These are phyloP conservation scores for Acronicta psi DNA, from an alignment of 2,888 invertebrate genomes.

Conservation along the genomic window DNA sequence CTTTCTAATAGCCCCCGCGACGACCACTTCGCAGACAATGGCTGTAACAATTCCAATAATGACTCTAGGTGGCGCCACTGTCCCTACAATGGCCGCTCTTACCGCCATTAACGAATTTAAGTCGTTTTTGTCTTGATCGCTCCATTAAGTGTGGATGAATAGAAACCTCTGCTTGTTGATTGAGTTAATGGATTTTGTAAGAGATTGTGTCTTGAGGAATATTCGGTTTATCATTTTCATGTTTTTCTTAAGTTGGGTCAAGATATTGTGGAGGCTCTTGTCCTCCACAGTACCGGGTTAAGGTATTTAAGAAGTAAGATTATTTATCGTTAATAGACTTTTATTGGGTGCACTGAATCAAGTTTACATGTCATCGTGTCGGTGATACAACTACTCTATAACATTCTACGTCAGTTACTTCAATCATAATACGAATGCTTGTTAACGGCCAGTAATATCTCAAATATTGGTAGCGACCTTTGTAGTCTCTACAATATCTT, in stretches of 20 bases:
- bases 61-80: slow-evolving; percentile 52
- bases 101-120: slow-evolving; percentile 60
- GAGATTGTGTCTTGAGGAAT: slow-evolving; percentile 2
- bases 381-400: no score
- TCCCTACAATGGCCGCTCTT: slow-evolving; percentile 50
- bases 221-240: background rate
- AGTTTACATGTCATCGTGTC: no score
- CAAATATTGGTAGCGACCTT: no score
- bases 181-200: slow-evolving; percentile 18
- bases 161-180: slow-evolving; percentile 22
- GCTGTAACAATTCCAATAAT: slow-evolving; percentile 65
- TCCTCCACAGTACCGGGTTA: no score
- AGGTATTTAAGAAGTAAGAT: no score
- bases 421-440: no score
- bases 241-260: slow-evolving; percentile 6
- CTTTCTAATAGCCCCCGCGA: slow-evolving; percentile 59
- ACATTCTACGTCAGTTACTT: no score
- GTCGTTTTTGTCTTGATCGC: slow-evolving; percentile 55
- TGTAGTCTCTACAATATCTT: no score
- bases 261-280: no score
- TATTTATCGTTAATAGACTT: no score
- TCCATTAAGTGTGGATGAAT: slow-evolving; percentile 53
- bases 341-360: no score
- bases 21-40: slow-evolving; percentile 51
- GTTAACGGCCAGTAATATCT: no score